Evolutionary conservation across 2,113 vertebrate species (phyloP), one percentile per base, ranked within the genome.

Genomic region (Turdus rufiventris): DNA sequence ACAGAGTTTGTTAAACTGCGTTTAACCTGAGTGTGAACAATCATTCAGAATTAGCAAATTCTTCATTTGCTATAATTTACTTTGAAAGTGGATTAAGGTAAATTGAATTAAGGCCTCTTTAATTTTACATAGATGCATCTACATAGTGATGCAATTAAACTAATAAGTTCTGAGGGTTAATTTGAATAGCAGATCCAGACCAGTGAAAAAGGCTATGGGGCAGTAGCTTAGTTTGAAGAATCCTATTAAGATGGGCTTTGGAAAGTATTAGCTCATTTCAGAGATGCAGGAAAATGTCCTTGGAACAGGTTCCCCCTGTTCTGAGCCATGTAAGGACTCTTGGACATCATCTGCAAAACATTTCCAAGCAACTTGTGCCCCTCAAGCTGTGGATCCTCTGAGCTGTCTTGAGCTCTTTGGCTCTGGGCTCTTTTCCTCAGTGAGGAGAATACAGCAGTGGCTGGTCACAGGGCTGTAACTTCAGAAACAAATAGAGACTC

Each of bases 21-120:
- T 91, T 97, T 91, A 95, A 87, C 89, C 68, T 92, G 82, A 91
- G 76, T 75, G 57, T 94, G 91, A 96, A 85, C 86, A 88, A 85
- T 92, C 75, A 87, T 81, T 94, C 80, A 91, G 91, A 95, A 91
- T 93, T 94, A 91, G 65, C 18, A 40, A 93, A 91, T 43, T 95
- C 86, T 96, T 92, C 38, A 72, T 95, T 95, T 95, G 57, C 80
- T 92, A 8, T 95, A 63, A 95, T 96, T 94, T 93, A 72, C 40
- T 94, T 86, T 84, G 53, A 36, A 92, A 86, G 76, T 94, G 80
- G 89, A 91, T 95, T 90, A 96, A 92, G 73, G 76, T 94, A 94
- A 96, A 96, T 89, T 93, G 61, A 97, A 92, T 94, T 93, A 94
- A 87, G 61, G 17, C 51, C 75, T 88, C 76, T 95, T 60, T 88